Conservation (phyloP, 2,113 vertebrate species). For the Microcebus ravelobensis region DNA sequence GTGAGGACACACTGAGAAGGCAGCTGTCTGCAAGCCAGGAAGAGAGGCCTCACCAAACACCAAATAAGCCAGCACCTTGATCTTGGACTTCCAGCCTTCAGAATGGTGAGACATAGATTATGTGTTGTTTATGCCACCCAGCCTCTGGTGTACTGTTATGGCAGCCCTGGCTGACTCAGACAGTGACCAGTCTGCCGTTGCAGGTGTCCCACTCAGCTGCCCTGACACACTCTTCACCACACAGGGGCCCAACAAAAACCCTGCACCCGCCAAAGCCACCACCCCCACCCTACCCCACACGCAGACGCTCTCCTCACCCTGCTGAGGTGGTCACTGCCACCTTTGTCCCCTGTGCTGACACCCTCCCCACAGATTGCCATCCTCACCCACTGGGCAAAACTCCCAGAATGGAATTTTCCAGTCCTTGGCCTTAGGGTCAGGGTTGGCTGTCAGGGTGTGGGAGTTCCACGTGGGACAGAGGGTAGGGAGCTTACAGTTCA, state of each 20-base stretch:
- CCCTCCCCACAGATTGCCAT: not conserved
- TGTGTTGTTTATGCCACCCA: not conserved
- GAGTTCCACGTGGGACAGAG: not conserved
- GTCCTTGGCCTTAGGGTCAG: not conserved
- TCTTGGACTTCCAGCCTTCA: not conserved
- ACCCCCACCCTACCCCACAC: not conserved
- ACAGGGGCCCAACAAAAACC: not conserved
- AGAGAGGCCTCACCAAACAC: not conserved
- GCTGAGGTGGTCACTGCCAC: not conserved
- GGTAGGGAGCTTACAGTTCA: not conserved
- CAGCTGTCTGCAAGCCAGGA: not conserved
- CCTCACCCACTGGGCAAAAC: not conserved
- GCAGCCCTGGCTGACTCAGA: not conserved
- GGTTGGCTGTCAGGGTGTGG: not conserved
- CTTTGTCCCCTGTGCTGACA: not conserved
- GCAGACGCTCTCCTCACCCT: not conserved
- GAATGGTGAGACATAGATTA: not conserved
- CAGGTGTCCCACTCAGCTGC: not conserved
- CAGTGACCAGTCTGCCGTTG: not conserved
- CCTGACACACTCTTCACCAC: not conserved
- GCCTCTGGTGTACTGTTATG: not conserved
- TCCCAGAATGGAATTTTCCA: not conserved
- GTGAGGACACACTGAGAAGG: not conserved
- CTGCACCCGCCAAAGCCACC: not conserved
- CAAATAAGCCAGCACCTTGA: not conserved